Percentiles rank a stretch among this genome's conserved stretches.
Conservation (phyloP, 2,113 vertebrate genomes). For the Ammodramus savannarum region DNA sequence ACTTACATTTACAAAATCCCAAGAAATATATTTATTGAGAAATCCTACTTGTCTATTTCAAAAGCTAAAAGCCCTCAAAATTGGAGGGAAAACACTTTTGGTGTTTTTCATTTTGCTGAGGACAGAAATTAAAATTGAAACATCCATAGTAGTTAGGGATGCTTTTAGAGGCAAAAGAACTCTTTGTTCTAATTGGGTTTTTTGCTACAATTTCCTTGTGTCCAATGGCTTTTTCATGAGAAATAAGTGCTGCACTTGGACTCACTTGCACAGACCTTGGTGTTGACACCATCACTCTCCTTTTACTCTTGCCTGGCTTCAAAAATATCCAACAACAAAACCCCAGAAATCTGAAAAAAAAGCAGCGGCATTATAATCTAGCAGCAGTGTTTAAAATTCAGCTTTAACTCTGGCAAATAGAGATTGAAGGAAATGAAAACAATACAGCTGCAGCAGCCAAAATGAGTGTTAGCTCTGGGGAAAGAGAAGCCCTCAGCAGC, state of each 20-base stretch:
- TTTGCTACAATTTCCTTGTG: neutral
- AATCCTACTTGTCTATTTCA: neutral
- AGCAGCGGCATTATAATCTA: neutral
- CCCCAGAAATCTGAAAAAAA: neutral
- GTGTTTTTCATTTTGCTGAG: neutral
- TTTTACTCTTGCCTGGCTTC: fast-evolving
- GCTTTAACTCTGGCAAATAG: neutral
- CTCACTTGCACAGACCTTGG: neutral
- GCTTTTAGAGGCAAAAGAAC: neutral
- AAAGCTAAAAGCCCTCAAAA: neutral
- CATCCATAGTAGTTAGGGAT: neutral
- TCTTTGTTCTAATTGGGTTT: neutral
- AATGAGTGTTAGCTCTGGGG: fast-evolving
- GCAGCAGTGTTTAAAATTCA: neutral
- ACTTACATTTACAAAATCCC: neutral
- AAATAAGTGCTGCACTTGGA: neutral
- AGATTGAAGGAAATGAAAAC: neutral
- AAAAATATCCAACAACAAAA: neutral
- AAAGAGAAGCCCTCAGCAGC: neutral
- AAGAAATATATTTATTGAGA: neutral
- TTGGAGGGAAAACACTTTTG: neutral
- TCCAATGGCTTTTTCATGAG: neutral
- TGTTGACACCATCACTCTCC: neutral
- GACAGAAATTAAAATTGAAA: neutral
- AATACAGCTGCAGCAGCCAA: neutral